Evolutionary conservation across 2,797 vertebrate genomes (phyloP), one percentile per base, ranked within the genome.

Genomic region (Pseudocheirus occidentalis): DNA sequence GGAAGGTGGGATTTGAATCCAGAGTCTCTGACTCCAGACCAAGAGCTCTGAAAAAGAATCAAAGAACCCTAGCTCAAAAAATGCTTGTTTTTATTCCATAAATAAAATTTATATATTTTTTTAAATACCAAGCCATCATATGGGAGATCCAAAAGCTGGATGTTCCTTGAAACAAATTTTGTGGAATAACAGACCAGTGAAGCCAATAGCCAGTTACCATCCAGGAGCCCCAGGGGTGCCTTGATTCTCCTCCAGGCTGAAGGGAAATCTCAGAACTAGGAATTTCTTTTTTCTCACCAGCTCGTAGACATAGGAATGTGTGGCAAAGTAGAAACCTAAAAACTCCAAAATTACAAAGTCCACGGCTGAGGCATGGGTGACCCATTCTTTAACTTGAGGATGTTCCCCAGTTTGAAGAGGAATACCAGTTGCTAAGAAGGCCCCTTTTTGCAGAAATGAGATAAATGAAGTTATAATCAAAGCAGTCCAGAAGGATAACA

Each of bases 371-470:
- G 58, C 50, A 55, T 11, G 31, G 14, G 81, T 31, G 55, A 50
- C 31, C 21, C 73, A 87, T 87, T 50, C 73, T 87, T 87, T 87
- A 27, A 40, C 21, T 87, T 27, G 24, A 9, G 40, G 21, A 87
- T 87, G 11, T 87, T 87, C 11, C 9, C 40, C 57, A 46, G 52
- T 54, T 46, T 93, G 90, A 92, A 96, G 27, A 94, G 31, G 9
- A 95, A 24, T n/a, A n/a, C 55, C 16, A 50, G 34, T 96, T 94
- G 92, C 66, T 91, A 96, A 29, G 4, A 97, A 94, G 96, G 94
- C 40, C 4, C 56, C 59, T 27, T 96, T 94, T 81, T 94, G 57
- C 89, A 56, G 57, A 91, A 96, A 57, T 91, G 95, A 94, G 29
- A 89, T 54, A 96, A 96, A 94, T 55, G 90, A 92, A 87, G 81